Percentiles rank a stretch among this genome's conserved stretches.
Evolutionary conservation across 2,797 vertebrate genomes (phyloP).

Genomic region (Pyrrhura leucotis): DNA sequence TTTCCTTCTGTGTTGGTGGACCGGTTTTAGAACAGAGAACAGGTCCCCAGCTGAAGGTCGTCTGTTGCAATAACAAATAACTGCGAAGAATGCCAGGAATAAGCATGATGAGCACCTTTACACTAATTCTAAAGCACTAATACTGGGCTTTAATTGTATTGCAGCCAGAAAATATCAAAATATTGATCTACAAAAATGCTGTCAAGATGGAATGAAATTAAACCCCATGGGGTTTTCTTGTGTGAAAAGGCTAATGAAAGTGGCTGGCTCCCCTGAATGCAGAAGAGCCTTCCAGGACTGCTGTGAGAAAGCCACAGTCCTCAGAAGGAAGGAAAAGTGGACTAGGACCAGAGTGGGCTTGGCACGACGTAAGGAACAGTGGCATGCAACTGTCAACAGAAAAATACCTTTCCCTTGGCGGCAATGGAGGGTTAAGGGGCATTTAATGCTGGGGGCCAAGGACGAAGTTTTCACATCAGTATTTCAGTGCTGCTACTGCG

Average conservation of each 20-base stretch:
- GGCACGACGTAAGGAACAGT: slow-evolving; percentile 68
- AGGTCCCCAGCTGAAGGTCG: neutral
- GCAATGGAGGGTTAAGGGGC: neutral
- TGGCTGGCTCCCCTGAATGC: slow-evolving; percentile 6
- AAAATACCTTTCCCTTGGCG: neutral
- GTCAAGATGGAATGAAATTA: slow-evolving; percentile 70
- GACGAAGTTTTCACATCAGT: neutral
- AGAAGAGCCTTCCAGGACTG: slow-evolving; percentile 53
- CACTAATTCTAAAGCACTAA: neutral
- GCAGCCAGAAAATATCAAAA: slow-evolving; percentile 61
- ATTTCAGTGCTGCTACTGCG: neutral
- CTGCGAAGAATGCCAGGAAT: neutral
- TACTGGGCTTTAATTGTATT: neutral
- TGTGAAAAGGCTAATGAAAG: slow-evolving; percentile 22
- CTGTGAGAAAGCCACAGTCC: slow-evolving; percentile 61
- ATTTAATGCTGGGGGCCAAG: neutral
- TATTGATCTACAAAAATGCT: slow-evolving; percentile 56
- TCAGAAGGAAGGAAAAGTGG: neutral
- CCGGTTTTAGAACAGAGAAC: neutral
- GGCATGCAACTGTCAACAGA: neutral
- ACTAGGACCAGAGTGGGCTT: slow-evolving; percentile 10
- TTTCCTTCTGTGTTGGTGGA: neutral
- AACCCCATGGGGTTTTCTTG: slow-evolving; percentile 57
- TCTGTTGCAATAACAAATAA: neutral
- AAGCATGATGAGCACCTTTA: neutral